Evolutionary conservation across 2,888 invertebrate genomes (phyloP), one percentile per base, ranked within the genome.

Genomic region (Lymantria monacha): DNA sequence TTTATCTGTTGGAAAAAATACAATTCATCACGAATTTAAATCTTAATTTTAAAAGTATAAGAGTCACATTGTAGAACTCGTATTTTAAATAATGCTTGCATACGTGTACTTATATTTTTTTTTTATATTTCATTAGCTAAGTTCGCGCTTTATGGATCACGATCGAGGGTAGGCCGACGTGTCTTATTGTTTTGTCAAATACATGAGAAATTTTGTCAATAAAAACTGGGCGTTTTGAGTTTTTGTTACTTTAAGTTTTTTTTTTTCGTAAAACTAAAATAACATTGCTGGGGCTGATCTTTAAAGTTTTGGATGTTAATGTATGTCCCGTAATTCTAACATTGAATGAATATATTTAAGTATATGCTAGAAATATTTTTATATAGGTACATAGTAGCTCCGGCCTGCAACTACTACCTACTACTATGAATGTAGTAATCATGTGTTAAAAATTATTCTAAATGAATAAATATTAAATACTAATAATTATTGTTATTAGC

Each of bases 71-170:
- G 3, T 31, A 46, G 13, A 46, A 52, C 1, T 33, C 38, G 3
- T 13, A 3, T 42, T 44, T 31, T 49, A 38, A 49, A 12, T 44
- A 62, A 71, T 59, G 48, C 76, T 84, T 75, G 86, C 63, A 62
- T 72, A 76, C 78, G 79, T 82, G 83, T 86, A 81, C 84, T 85
- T 85, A 81, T 71, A 44, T 75, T 81, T 86, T 83, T n/a, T n/a
- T 79, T 85, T 82, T 72, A 70, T 75, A 54, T 89, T 90, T 90
- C 91, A 90, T 91, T 91, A 90, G 91, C 87, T 83, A 83, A 86
- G 89, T 90, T 90, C 85, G 88, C 86, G 86, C 87, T 87, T 83
- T 87, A 81, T 80, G 86, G 85, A 88, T 87, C 88, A 85, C 86
- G 89, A 83, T 81, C 79, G 83, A 80, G 84, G 88, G 85, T 79